A percentile compares a stretch with the other conserved stretches of the same genome.
Evolutionary conservation across 2,888 invertebrate genomes (phyloP).

Genomic region (Andrena hattorfiana): DNA sequence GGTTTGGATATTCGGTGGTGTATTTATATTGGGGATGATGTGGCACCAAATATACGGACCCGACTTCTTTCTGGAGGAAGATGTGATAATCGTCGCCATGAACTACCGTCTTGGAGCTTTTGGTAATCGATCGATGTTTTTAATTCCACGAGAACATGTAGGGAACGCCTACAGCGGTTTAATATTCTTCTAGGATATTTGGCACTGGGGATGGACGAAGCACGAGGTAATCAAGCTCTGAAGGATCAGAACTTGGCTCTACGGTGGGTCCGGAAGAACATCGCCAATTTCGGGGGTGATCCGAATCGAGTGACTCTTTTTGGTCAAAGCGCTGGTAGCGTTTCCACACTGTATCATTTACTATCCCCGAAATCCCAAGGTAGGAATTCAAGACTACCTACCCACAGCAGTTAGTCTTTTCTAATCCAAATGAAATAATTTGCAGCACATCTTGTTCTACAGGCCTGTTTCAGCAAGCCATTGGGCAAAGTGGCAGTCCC

Average conservation of each 20-base stretch:
- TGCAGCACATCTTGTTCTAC: not conserved
- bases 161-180: too few species aligned
- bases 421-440: not conserved
- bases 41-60: slow-evolving; percentile 64
- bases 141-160: not conserved
- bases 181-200: slow-evolving; percentile 82
- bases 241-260: slow-evolving; percentile 90
- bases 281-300: slow-evolving; percentile 90
- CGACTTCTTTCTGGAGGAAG: slow-evolving; percentile 72
- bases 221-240: slow-evolving; percentile 89
- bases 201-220: slow-evolving; percentile 88
- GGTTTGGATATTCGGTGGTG: slow-evolving; percentile 74
- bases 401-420: too few species aligned
- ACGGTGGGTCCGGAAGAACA: slow-evolving; percentile 89
- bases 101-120: slow-evolving; percentile 75
- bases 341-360: slow-evolving; percentile 35
- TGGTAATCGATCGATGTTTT: slow-evolving; percentile 54
- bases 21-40: slow-evolving; percentile 55
- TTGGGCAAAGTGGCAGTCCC: slow-evolving; percentile 86
- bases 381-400: not conserved
- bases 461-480: slow-evolving; percentile 87
- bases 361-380: slow-evolving; percentile 52
- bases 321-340: slow-evolving; percentile 90
- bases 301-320: slow-evolving; percentile 88
- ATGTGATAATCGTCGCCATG: slow-evolving; percentile 72